Evolutionary conservation across 2,888 invertebrate species (phyloP).

Genomic region (Asteroscopus sphinx): DNA sequence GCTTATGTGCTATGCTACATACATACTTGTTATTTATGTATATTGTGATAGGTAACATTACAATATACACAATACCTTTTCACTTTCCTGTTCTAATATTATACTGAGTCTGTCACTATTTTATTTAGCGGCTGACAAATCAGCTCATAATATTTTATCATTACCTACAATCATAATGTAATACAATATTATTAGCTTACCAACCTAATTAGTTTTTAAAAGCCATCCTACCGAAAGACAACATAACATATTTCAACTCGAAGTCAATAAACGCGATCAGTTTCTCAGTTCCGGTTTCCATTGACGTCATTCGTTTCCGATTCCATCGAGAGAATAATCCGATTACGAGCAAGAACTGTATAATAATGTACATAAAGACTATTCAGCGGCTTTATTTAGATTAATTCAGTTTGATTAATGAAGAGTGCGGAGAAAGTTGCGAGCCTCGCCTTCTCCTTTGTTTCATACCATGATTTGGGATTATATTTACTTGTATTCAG

Average conservation of each 20-base stretch:
- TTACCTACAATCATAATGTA: constrained; percentile 3
- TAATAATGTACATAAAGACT: constrained; percentile 51
- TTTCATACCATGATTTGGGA: constrained; percentile 66
- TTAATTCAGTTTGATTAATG: constrained; percentile 83
- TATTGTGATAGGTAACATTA: too few species aligned
- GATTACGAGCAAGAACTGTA: constrained; percentile 48
- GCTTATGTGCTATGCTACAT: too few species aligned
- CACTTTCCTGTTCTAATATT: too few species aligned
- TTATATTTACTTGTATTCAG: constrained; percentile 64
- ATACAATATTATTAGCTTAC: constrained; percentile 15
- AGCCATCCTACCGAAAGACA: constrained; percentile 12
- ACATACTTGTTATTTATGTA: too few species aligned
- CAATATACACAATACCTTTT: too few species aligned
- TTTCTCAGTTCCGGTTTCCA: constrained; percentile 43
- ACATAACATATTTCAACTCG: constrained; percentile 19
- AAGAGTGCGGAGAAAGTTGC: constrained; percentile 74
- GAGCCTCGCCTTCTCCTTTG: constrained; percentile 64
- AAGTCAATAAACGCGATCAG: constrained; percentile 33
- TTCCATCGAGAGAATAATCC: constrained; percentile 54
- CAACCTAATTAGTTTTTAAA: constrained; percentile 24
- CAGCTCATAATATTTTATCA: constrained; percentile 2
- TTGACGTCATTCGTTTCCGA: constrained; percentile 50
- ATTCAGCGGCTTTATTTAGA: constrained; percentile 71
- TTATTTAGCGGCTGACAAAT: constrained; percentile 1
- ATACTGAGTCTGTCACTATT: too few species aligned